Conservation (phyloP, 2,113 vertebrate species). For the Serilophus lunatus region DNA sequence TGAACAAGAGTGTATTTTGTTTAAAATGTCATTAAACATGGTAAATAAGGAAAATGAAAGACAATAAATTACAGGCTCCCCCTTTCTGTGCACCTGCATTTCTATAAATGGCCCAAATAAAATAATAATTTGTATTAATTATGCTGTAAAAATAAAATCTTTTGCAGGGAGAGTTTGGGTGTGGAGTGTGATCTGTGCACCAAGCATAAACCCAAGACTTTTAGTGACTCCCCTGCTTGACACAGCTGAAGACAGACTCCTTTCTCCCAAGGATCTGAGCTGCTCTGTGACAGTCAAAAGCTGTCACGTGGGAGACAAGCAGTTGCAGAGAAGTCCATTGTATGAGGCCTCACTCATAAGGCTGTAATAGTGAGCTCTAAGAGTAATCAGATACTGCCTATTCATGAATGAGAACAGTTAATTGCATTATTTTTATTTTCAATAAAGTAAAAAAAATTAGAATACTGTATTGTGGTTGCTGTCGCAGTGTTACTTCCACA, state of each 20-base stretch:
- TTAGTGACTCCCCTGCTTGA: not conserved
- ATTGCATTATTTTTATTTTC: not conserved
- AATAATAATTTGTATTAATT: not conserved
- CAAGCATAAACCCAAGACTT: not conserved
- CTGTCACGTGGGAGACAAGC: fast-evolving
- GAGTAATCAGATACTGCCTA: not conserved
- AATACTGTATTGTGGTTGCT: not conserved
- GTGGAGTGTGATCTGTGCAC: not conserved
- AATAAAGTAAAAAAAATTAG: not conserved
- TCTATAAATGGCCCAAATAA: not conserved
- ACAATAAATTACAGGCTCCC: not conserved
- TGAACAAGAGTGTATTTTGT: not conserved
- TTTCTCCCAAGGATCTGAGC: not conserved
- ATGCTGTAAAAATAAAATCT: not conserved
- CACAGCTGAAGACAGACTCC: not conserved
- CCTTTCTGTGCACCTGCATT: not conserved
- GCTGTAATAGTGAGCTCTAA: not conserved
- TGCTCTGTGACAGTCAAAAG: not conserved
- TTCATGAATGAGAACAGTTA: not conserved
- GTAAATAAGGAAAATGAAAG: not conserved
- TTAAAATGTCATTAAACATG: not conserved
- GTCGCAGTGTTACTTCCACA: not conserved
- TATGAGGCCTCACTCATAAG: not conserved
- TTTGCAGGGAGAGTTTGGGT: not conserved
- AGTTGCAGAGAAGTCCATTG: not conserved